Base-by-base conservation (phyloP, 2,113 vertebrate genomes). In the Serinus canaria region DNA sequence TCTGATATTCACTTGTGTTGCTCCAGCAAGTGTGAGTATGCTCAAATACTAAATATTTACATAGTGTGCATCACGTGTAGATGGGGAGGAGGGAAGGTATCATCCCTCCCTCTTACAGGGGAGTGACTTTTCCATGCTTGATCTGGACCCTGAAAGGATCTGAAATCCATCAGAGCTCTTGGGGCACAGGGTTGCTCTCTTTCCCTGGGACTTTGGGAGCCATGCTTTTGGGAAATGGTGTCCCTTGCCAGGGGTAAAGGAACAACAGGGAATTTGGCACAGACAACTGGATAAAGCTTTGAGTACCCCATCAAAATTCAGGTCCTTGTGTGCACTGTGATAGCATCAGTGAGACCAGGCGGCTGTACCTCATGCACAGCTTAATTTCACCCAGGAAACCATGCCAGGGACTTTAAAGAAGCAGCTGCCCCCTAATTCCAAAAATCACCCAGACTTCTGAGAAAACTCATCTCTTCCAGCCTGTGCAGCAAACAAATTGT, bases 11-110 rank as follows among this genome's bases (percentile, higher is more conserved):
- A 86, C 94, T 95, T 68, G 55, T 92, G 92, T 90, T 37, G 10
- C 88, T 90, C 76, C 13, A 0, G 83, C 90, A 90, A 81, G 94
- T 6, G 6, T 89, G 94, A 96, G 76, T 86, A 92, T n/a, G 25
- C 92, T 94, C 85, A 83, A 89, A 96, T 90, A 72, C 83, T 95
- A 95, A 96, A 96, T 96, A 95, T 97, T 96, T 96, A 94, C 80
- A 89, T 31, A 95, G 80, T 0, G 1, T 12, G 27, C 70, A 83
- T 89, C 94, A 94, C 37, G 64, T 94, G 94, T 47, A 55, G 56
- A 30, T 15, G 27, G 39, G 16, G 80, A 88, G 56, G 72, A 86
- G 90, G 76, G 83, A 97, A 92, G 68, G 56, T 63, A 89, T 94
- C 83, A 83, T 78, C 1, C 20, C 41, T 90, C 56, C 76, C 67